A percentile compares a stretch with the other conserved stretches of the same genome.
Evolutionary conservation across 2,113 vertebrate genomes (phyloP).

Genomic region (Chamaetylas fuelleborni): DNA sequence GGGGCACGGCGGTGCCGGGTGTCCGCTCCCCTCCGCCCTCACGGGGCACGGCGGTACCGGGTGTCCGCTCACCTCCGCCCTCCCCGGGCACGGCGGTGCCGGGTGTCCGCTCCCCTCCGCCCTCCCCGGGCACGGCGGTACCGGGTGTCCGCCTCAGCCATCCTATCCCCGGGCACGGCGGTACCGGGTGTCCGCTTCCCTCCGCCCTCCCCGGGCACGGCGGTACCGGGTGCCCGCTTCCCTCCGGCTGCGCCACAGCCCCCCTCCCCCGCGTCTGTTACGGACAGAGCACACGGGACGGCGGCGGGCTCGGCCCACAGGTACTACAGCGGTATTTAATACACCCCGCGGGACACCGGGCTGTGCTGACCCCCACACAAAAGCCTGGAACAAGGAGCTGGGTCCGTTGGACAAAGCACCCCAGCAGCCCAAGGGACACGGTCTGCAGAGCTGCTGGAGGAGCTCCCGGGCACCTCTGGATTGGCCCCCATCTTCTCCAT

Average conservation of each 20-base stretch:
- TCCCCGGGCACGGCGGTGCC: rapidly evolving
- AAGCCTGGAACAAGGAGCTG: not conserved
- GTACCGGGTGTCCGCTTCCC: rapidly evolving
- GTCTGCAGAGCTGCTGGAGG: rapidly evolving
- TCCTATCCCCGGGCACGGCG: rapidly evolving
- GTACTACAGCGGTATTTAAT: not conserved
- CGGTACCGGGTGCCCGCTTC: rapidly evolving
- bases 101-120: not conserved
- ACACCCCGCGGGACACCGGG: not conserved
- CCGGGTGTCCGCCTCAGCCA: too few relatives aligned
- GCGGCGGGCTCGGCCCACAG: not conserved
- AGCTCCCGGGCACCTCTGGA: rapidly evolving
- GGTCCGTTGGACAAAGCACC: rapidly evolving
- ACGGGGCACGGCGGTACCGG: not conserved
- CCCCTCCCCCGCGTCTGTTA: not conserved
- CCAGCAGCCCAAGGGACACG: rapidly evolving
- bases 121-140: rapidly evolving
- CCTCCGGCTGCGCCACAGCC: not conserved
- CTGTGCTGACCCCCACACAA: not conserved
- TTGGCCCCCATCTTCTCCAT: rapidly evolving
- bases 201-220: not conserved
- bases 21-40: too few relatives aligned
- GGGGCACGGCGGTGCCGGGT: not conserved
- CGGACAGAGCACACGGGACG: not conserved
- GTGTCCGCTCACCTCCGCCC: not conserved